Percentiles rank a stretch among this genome's conserved stretches.
Conservation (phyloP, 2,888 invertebrate genomes). For the Apodemia hepburni region DNA sequence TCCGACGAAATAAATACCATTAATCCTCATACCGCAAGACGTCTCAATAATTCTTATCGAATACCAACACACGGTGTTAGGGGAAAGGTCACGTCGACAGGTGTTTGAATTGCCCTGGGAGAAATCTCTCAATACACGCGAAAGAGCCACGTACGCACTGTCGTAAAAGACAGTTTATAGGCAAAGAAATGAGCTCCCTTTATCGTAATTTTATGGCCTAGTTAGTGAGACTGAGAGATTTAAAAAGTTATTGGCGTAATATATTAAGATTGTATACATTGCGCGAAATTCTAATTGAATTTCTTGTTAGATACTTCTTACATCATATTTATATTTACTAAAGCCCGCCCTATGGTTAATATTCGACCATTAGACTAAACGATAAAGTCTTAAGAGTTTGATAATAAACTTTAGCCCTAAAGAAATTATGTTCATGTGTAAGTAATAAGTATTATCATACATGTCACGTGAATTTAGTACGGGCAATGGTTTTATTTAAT, state of each 20-base stretch:
- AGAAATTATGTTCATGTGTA: too few species aligned
- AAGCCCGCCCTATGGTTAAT: too few species aligned
- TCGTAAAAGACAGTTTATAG: constrained; percentile 11
- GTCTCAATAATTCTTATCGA: constrained; percentile 7
- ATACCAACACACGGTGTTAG: constrained; percentile 4
- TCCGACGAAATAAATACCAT: neutral
- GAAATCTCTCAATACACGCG: constrained; percentile 3
- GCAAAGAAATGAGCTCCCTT: constrained; percentile 10
- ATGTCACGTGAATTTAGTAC: too few species aligned
- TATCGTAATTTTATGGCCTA: constrained; percentile 15
- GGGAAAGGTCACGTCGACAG: constrained; percentile 11
- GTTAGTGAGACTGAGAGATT: constrained; percentile 10
- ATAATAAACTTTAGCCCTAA: too few species aligned
- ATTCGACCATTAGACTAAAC: too few species aligned
- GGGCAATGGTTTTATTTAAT: too few species aligned
- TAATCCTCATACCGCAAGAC: neutral
- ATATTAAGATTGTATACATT: neutral
- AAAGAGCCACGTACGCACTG: constrained; percentile 13
- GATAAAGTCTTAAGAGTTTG: too few species aligned
- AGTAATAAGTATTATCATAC: too few species aligned
- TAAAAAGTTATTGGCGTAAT: neutral
- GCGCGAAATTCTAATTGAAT: neutral
- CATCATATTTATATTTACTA: too few species aligned
- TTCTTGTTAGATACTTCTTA: neutral
- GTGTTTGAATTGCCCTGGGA: constrained; percentile 7